Conservation (phyloP, 2,113 vertebrate genomes). For the Atherinomorus stipes region DNA sequence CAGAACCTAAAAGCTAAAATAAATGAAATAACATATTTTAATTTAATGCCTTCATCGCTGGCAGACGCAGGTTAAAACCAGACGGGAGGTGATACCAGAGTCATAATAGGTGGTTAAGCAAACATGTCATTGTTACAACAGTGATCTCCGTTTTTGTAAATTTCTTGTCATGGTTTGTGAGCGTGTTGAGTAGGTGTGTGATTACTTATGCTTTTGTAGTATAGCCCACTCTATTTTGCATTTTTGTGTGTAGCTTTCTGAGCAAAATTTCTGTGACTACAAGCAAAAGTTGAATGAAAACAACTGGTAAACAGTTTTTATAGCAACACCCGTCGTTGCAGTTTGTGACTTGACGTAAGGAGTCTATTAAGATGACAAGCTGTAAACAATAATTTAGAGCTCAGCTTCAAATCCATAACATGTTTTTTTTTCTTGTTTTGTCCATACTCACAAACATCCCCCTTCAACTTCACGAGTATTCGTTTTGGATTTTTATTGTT, state of each 20-base stretch:
- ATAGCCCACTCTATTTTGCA: background rate
- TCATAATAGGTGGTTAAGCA: slow-evolving; percentile 6
- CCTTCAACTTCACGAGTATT: slow-evolving; percentile 25
- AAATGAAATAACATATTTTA: background rate
- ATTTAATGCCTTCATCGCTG: background rate
- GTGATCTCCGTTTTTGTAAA: slow-evolving; percentile 16
- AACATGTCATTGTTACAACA: slow-evolving; percentile 9
- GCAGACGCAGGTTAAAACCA: slow-evolving; percentile 4
- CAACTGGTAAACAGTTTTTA: slow-evolving; percentile 47
- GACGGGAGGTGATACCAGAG: background rate
- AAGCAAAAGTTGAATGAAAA: slow-evolving; percentile 7
- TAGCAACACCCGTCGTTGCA: slow-evolving; percentile 13
- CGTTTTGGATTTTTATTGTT: slow-evolving; percentile 32
- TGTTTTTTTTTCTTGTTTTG: slow-evolving; percentile 74
- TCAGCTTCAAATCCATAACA: slow-evolving; percentile 72
- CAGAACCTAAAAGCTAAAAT: background rate
- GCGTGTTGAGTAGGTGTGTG: slow-evolving; percentile 14
- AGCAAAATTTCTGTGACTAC: background rate
- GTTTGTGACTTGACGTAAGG: slow-evolving; percentile 73
- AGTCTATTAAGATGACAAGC: slow-evolving; percentile 50
- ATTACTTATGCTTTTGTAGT: background rate
- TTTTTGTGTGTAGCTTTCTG: background rate
- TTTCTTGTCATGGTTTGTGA: background rate
- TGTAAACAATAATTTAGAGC: slow-evolving; percentile 81
- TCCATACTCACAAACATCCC: slow-evolving; percentile 50